Evolutionary conservation across 2,888 invertebrate species (phyloP).

Genomic region (Hedya salicella): DNA sequence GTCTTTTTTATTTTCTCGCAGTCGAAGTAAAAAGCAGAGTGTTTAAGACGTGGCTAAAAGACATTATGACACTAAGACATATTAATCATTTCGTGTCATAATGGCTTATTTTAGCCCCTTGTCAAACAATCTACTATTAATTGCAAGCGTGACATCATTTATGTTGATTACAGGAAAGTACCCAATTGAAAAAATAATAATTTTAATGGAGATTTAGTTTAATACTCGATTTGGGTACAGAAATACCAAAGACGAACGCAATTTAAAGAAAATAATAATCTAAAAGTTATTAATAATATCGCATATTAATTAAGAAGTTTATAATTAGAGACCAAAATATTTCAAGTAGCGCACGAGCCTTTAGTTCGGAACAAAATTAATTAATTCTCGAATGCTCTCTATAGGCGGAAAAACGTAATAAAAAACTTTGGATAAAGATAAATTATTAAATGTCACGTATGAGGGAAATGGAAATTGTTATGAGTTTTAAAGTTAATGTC

Average conservation of each 20-base stretch:
- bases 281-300: conserved; percentile 16
- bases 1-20: no score
- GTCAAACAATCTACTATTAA: no score
- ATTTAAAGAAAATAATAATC: conserved; percentile 10
- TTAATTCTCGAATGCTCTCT: conserved; percentile 31
- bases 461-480: not conserved
- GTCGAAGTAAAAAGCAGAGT: no score
- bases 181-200: no score
- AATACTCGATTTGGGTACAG: no score
- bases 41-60: no score
- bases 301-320: conserved; percentile 39
- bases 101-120: no score
- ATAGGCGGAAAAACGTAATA: conserved; percentile 18
- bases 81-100: no score
- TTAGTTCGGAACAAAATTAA: conserved; percentile 41
- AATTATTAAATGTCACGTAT: not conserved
- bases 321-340: conserved; percentile 32
- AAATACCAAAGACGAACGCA: not conserved
- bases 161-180: no score
- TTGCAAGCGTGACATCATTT: no score
- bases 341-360: conserved; percentile 19
- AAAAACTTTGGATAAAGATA: conserved; percentile 6
- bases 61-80: no score
- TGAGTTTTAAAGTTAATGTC: not conserved
- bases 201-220: no score